phyloP scores from a whole-genome alignment of 2,113 vertebrate species.

The Thalassoma bifasciatum region DNA sequence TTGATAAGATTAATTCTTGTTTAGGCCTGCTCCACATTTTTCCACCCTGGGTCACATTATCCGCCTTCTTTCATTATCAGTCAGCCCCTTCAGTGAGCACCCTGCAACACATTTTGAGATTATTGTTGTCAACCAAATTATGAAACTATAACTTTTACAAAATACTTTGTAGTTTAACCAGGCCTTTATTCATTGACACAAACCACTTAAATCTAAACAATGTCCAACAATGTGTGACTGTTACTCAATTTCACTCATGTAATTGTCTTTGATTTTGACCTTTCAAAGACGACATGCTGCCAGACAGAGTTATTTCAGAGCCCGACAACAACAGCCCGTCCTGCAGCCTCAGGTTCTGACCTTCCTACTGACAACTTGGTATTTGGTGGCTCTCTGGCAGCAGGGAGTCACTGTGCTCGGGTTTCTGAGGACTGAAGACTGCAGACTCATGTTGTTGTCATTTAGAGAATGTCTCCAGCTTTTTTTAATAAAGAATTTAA shows the following conservation, averaged over 20 bases:
- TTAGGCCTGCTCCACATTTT: too few relatives aligned
- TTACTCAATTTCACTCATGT: neutral
- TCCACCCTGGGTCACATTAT: too few relatives aligned
- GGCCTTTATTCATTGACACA: too few relatives aligned
- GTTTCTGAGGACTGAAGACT: neutral
- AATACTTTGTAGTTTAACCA: too few relatives aligned
- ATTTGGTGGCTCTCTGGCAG: constrained; percentile 17
- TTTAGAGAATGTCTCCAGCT: neutral
- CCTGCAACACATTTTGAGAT: too few relatives aligned
- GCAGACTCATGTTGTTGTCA: neutral
- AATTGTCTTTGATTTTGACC: constrained; percentile 7
- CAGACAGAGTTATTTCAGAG: constrained; percentile 52
- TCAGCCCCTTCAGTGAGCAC: too few relatives aligned
- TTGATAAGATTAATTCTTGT: too few relatives aligned
- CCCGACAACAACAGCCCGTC: constrained; percentile 26
- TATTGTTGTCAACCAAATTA: too few relatives aligned
- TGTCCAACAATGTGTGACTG: neutral
- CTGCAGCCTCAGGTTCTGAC: constrained; percentile 35
- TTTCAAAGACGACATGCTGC: constrained; percentile 8
- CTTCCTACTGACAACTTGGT: constrained; percentile 20
- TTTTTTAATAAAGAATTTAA: neutral
- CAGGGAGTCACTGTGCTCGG: neutral
- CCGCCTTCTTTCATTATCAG: too few relatives aligned
- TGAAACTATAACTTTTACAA: too few relatives aligned
- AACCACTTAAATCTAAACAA: neutral